A percentile compares a stretch with the other conserved stretches of the same genome.
Evolutionary conservation across 2,888 invertebrate species (phyloP).

Genomic region (Metalampra italica): DNA sequence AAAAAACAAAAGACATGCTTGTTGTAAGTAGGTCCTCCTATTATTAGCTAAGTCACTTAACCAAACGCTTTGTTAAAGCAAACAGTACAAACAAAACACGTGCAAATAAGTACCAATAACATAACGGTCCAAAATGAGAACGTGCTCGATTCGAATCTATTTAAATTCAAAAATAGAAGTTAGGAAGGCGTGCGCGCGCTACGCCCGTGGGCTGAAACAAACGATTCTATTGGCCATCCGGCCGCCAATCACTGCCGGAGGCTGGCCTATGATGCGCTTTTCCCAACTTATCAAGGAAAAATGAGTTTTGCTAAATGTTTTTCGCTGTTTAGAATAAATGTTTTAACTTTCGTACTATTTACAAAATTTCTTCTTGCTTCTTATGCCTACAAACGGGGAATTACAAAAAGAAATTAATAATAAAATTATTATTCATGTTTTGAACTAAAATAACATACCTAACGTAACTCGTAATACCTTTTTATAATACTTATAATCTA

Average conservation of each 20-base stretch:
- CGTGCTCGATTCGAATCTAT: conserved; percentile 37
- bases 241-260: conserved; percentile 61
- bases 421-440: too few species aligned
- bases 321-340: not conserved
- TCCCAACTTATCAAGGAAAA: conserved; percentile 22
- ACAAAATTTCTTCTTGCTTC: too few species aligned
- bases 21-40: too few species aligned
- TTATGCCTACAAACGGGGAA: too few species aligned
- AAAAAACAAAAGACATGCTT: too few species aligned
- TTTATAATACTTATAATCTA: too few species aligned
- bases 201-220: conserved; percentile 51
- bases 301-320: not conserved
- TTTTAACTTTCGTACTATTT: not conserved
- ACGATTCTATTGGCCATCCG: conserved; percentile 56
- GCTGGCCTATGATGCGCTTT: conserved; percentile 53
- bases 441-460: too few species aligned
- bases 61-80: not conserved
- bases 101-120: conserved; percentile 2
- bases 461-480: too few species aligned
- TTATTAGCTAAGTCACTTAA: too few species aligned
- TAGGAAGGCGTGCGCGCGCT: conserved; percentile 61
- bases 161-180: conserved; percentile 67
- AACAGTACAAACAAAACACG: not conserved
- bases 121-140: conserved; percentile 33
- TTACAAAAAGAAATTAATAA: too few species aligned